A percentile compares a stretch with the other conserved stretches of the same genome.
These are phyloP conservation scores for Drosophila setosimentum DNA, from an alignment of 2,888 invertebrate genomes.

Conservation along the genomic window DNA sequence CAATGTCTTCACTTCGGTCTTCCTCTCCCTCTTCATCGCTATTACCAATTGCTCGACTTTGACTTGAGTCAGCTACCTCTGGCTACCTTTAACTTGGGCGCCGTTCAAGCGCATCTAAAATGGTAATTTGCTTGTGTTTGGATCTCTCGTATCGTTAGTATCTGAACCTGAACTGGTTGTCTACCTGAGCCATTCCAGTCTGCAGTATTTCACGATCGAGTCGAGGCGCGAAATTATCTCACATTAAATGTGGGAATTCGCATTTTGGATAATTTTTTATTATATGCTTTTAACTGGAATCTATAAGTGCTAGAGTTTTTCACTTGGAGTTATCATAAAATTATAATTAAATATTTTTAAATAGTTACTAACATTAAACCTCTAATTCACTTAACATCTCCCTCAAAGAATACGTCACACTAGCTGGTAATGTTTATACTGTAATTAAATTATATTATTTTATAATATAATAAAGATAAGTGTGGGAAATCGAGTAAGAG, in stretches of 20 bases:
- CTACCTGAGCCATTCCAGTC: constrained; percentile 43
- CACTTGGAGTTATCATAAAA: constrained; percentile 4
- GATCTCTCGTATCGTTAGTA: constrained; percentile 51
- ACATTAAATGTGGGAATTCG: constrained; percentile 70
- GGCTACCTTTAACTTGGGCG: constrained; percentile 58
- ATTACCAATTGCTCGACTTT: constrained; percentile 26
- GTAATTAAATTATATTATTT: not conserved
- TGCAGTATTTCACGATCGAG: constrained; percentile 53
- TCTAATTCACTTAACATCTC: not conserved
- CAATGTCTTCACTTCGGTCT: constrained; percentile 17
- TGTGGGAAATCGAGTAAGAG: not conserved
- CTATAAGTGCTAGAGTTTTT: not conserved
- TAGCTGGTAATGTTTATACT: not conserved
- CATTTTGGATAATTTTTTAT: constrained; percentile 21
- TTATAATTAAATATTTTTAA: constrained; percentile 29
- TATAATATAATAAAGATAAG: not conserved
- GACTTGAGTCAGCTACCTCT: constrained; percentile 34
- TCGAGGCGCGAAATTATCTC: constrained; percentile 65
- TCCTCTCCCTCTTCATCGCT: constrained; percentile 8
- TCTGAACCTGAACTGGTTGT: constrained; percentile 38
- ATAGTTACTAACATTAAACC: not conserved
- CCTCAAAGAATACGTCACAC: not conserved
- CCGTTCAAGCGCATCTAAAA: constrained; percentile 70
- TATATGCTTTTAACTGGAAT: constrained; percentile 1
- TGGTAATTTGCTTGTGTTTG: constrained; percentile 65